phyloP scores from a whole-genome alignment of 2,797 vertebrate genomes.

The Notolepis coatsorum region DNA sequence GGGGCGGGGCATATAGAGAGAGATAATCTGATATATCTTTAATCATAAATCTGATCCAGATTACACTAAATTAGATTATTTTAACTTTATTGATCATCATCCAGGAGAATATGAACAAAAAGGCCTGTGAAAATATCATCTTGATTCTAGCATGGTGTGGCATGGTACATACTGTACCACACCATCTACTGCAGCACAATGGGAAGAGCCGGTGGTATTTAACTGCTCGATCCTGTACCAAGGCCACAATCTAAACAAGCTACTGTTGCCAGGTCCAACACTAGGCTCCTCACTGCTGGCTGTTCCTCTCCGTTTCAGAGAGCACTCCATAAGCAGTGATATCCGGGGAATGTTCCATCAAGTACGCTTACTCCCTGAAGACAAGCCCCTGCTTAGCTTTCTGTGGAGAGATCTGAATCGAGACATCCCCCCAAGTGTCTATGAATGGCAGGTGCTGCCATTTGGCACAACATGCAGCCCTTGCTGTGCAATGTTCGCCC shows the following conservation, averaged over 20 bases:
- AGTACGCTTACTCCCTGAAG: neutral
- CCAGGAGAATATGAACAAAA: too few species aligned
- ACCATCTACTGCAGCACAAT: neutral
- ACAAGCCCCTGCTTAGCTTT: neutral
- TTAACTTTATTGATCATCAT: too few species aligned
- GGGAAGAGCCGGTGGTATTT: too few species aligned
- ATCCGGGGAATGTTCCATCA: neutral
- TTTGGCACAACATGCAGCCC: neutral
- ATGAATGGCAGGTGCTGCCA: conserved; percentile 7
- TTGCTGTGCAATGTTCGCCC: neutral
- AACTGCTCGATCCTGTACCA: neutral
- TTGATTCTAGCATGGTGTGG: too few species aligned
- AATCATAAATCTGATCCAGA: too few species aligned
- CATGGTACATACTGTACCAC: neutral
- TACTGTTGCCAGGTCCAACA: too few species aligned
- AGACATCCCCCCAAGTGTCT: neutral
- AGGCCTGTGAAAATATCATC: too few species aligned
- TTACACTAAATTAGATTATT: too few species aligned
- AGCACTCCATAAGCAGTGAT: neutral
- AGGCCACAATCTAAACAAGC: neutral
- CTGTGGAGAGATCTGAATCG: neutral
- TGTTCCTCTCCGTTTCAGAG: neutral
- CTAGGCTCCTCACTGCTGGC: neutral
- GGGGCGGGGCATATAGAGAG: too few species aligned
- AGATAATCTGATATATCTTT: too few species aligned